A percentile compares a stretch with the other conserved stretches of the same genome.
These are phyloP conservation scores for Chesias legatella DNA, from an alignment of 2,888 invertebrate genomes.

Conservation along the genomic window DNA sequence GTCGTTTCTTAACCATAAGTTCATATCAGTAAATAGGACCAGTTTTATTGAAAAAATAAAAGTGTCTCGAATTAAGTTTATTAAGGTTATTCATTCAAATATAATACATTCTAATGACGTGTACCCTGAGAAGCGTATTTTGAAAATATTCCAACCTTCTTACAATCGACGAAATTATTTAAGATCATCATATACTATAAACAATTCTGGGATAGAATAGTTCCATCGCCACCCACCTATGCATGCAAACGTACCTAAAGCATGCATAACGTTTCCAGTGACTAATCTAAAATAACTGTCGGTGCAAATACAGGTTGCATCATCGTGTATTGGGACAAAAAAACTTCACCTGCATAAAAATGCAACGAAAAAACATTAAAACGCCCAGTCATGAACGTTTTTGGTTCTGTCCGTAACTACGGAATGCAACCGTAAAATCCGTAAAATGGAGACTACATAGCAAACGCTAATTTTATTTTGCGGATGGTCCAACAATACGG, in stretches of 20 bases:
- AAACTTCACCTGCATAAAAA: slow-evolving; percentile 26
- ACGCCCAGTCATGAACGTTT: slow-evolving; percentile 18
- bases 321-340: slow-evolving; percentile 31
- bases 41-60: too few species aligned
- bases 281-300: slow-evolving; percentile 17
- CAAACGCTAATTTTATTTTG: slow-evolving; percentile 38
- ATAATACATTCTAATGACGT: too few species aligned
- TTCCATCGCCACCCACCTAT: neutral
- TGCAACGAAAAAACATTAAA: slow-evolving; percentile 18
- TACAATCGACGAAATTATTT: too few species aligned
- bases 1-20: too few species aligned
- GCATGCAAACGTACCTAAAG: slow-evolving; percentile 2
- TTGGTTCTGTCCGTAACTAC: slow-evolving; percentile 14
- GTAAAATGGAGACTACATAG: slow-evolving; percentile 32
- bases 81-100: too few species aligned
- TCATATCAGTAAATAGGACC: too few species aligned
- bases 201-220: too few species aligned
- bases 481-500: slow-evolving; percentile 28
- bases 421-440: slow-evolving; percentile 22
- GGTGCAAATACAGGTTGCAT: slow-evolving; percentile 24
- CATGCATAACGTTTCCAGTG: slow-evolving; percentile 15
- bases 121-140: too few species aligned
- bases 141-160: too few species aligned
- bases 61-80: too few species aligned
- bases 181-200: too few species aligned